Base-by-base conservation (phyloP, 2,797 vertebrate genomes). In the Yasuhikotakia modesta region DNA sequence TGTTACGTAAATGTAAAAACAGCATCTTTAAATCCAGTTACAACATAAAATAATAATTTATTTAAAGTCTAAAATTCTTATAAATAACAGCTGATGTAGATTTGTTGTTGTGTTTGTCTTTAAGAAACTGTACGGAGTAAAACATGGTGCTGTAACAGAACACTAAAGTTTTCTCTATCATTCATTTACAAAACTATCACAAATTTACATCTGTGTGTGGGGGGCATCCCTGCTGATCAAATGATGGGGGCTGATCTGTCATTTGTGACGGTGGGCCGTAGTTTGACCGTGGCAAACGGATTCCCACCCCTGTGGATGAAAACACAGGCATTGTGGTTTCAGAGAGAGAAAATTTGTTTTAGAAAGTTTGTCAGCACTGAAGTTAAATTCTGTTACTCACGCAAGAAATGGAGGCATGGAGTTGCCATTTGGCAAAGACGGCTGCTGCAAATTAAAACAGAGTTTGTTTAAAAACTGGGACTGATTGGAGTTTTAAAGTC, bases 261-360 rank as follows among this genome's bases (percentile, higher is more conserved):
- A 32, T 99, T 98, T 1, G 97, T 99, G 67, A 98, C 91, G 0
- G 97, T 99, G 0, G 96, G 97, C 70, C 95, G 94, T 83, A 99
- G 95, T 78, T 95, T 96, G 81, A 99, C 94, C 0, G 95, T 97
- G 13, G 94, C 93, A 72, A 99, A 99, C 4, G 97, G 97, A 85
- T 99, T 99, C 85, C 95, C 96, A 84, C 94, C 96, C 53, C 97
- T 99, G 91, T 0, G 61, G 67, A 71, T 6, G 5, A 76, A 53
- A 24, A 70, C 19, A 63, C 2, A 22, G 16, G 2, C 17, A 74
- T 52, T 68, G 10, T 19, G 53, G 55, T 76, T n/a, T 19, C 5
- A 63, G 17, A 72, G 13, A 21, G 6, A 0, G 50, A 50, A 24
- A 46, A 55, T 35, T 30, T 17, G n/a, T 11, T 48, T 48, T 63